Percentiles rank a stretch among this genome's conserved stretches.
Evolutionary conservation across 2,888 invertebrate genomes (phyloP).

Genomic region (Parnassius orleans): DNA sequence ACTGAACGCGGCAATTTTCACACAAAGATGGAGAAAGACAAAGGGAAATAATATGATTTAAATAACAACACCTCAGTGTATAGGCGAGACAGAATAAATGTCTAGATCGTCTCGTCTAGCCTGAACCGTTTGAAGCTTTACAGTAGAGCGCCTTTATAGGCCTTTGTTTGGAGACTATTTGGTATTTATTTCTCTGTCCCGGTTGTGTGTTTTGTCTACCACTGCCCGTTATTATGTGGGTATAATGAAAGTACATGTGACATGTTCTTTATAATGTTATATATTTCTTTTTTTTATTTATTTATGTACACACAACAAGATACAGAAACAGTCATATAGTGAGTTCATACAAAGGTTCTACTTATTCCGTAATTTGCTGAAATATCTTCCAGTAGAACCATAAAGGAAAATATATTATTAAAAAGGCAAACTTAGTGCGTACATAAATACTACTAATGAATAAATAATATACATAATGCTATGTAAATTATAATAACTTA

Average conservation of each 20-base stretch:
- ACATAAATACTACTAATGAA: too few relatives aligned
- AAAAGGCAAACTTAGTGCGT: too few relatives aligned
- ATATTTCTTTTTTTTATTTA: too few relatives aligned
- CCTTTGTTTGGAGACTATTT: constrained; percentile 18
- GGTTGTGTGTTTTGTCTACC: background rate
- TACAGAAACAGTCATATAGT: too few relatives aligned
- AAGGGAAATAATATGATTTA: constrained; percentile 15
- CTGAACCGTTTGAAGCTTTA: constrained; percentile 7
- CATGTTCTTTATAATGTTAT: too few relatives aligned
- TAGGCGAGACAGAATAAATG: constrained; percentile 13
- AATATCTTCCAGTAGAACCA: too few relatives aligned
- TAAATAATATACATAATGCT: too few relatives aligned
- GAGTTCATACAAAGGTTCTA: too few relatives aligned
- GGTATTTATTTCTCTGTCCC: constrained; percentile 9
- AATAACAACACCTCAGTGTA: constrained; percentile 15
- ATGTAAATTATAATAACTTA: too few relatives aligned
- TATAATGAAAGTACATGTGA: background rate
- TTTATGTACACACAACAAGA: too few relatives aligned
- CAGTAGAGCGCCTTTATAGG: constrained; percentile 20
- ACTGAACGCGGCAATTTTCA: background rate
- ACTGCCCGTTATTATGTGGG: constrained; percentile 11
- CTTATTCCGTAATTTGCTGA: too few relatives aligned
- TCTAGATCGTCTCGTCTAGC: constrained; percentile 15
- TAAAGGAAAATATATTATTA: too few relatives aligned
- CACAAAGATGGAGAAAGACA: constrained; percentile 7